Conservation (phyloP, 1,140 invertebrate species). For the Drosophila cardini region DNA sequence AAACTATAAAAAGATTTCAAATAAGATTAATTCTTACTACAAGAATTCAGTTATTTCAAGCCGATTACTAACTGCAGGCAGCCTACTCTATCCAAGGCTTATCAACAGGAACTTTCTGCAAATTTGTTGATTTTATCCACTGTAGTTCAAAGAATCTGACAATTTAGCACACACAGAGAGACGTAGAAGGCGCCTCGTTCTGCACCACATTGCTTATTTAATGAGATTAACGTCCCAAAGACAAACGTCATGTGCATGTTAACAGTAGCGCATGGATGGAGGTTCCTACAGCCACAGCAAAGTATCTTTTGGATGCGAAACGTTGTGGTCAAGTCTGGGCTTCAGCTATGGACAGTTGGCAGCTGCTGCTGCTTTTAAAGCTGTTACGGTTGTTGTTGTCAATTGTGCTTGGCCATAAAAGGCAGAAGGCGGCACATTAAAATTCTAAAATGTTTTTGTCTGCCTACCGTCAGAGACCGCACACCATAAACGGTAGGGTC, state of each 20-base stretch:
- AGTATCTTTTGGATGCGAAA: slow-evolving; percentile 61
- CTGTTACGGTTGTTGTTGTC: slow-evolving; percentile 54
- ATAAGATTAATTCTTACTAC: too few species aligned
- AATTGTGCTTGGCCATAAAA: slow-evolving; percentile 69
- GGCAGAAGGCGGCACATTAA: slow-evolving; percentile 80
- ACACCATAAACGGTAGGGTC: slow-evolving; percentile 57
- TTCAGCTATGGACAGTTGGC: slow-evolving; percentile 58
- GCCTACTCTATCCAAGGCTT: too few species aligned
- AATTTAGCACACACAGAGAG: slow-evolving; percentile 40
- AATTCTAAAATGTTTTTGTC: slow-evolving; percentile 78
- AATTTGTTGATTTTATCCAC: slow-evolving; percentile 23
- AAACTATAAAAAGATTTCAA: too few species aligned
- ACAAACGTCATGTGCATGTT: slow-evolving; percentile 84
- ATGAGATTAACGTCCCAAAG: slow-evolving; percentile 84
- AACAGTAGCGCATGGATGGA: slow-evolving; percentile 52
- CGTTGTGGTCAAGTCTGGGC: slow-evolving; percentile 41
- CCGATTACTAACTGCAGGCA: too few species aligned
- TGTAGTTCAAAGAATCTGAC: slow-evolving; percentile 39
- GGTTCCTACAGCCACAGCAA: slow-evolving; percentile 39
- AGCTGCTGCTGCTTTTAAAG: slow-evolving; percentile 46
- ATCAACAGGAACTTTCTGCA: too few species aligned
- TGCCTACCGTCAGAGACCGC: slow-evolving; percentile 39
- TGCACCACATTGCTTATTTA: slow-evolving; percentile 80
- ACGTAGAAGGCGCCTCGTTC: slow-evolving; percentile 31
- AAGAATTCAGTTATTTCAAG: too few species aligned